A percentile compares a stretch with the other conserved stretches of the same genome.
Conservation (phyloP, 30 jellyfish, hydroid and myxozoan genomes). For the Aurelia sp. region DNA sequence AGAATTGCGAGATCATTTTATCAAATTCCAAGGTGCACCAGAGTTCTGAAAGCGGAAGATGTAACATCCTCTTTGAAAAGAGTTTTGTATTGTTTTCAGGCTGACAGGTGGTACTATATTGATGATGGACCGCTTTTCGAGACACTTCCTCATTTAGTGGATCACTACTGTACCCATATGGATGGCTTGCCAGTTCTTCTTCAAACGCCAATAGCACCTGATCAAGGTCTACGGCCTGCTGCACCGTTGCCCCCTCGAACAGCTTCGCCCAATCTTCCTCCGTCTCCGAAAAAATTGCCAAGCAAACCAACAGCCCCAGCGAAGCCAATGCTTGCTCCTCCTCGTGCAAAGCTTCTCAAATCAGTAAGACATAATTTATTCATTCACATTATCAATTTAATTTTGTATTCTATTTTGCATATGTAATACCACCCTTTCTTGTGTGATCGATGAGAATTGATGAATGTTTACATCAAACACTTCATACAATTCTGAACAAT, state of each 20-base stretch:
- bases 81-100: conserved; percentile 43
- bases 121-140: conserved; percentile 98
- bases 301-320: conserved; percentile 22
- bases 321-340: conserved; percentile 48
- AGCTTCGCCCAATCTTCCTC: conserved; percentile 12
- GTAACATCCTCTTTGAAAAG: neutral
- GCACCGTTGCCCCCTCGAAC: conserved; percentile 64
- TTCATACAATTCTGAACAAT: too few species aligned
- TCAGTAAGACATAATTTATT: conserved; percentile 2
- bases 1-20: too few species aligned
- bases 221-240: conserved; percentile 62
- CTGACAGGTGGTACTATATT: conserved; percentile 96
- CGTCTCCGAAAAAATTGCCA: conserved; percentile 11
- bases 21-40: too few species aligned
- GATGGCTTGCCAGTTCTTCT: conserved; percentile 92
- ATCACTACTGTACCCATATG: conserved; percentile 86
- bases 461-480: too few species aligned
- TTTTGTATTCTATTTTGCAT: too few species aligned
- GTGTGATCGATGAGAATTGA: too few species aligned
- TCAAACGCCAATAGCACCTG: conserved; percentile 66
- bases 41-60: too few species aligned
- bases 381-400: too few species aligned
- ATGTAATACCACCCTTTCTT: too few species aligned
- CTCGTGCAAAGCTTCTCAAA: conserved; percentile 17
- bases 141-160: conserved; percentile 91